Base-by-base conservation (phyloP, 1,140 invertebrate genomes). In the Globodera rostochiensis region DNA sequence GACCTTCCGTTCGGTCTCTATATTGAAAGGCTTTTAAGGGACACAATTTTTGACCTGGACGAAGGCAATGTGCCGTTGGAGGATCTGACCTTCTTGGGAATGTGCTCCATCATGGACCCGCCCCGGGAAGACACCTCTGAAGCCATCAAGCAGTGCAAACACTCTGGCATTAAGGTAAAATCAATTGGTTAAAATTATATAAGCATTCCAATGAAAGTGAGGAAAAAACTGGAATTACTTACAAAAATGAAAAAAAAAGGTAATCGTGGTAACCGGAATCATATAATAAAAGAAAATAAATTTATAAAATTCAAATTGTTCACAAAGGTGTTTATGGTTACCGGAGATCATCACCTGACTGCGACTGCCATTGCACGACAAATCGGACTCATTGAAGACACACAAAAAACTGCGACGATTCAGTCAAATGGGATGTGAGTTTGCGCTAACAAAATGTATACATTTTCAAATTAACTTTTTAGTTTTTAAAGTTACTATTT, bases 81-180 rank as follows among this genome's bases (percentile, higher is more conserved):
- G 50, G 78, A 79, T 8, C 73, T 86, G 25, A 85, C 47, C 19
- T 87, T 87, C 79, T 46, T 86, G 15, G 86, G 86, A 53, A 81
- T 82, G 70, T 83, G 80, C 74, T 82, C 86, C 9, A 87, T 87
- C 67, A 87, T 87, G 86, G 86, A 87, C 75, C 86, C 86, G 53
- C 86, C 47, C 60, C 80, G 84, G 19, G 86, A 84, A 21, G 84
- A 87, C 57, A 88, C 86, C 47, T 74, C 84, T 66, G 66, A 77
- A 67, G 87, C 88, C n/a, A 87, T 88, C 78, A 47, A 69, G 8
- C 71, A 83, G 45, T 88, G 88, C 71, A 85, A 83, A 74, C 77
- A 80, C 53, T 87, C 88, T 4, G 88, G 88, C 77, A 90, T 88
- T 74, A 86, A 87, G 79, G 87, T 88, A 7, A 84, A 81, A 76